Evolutionary conservation across 1,140 invertebrate genomes (phyloP).

Genomic region (Bombus consobrinus): DNA sequence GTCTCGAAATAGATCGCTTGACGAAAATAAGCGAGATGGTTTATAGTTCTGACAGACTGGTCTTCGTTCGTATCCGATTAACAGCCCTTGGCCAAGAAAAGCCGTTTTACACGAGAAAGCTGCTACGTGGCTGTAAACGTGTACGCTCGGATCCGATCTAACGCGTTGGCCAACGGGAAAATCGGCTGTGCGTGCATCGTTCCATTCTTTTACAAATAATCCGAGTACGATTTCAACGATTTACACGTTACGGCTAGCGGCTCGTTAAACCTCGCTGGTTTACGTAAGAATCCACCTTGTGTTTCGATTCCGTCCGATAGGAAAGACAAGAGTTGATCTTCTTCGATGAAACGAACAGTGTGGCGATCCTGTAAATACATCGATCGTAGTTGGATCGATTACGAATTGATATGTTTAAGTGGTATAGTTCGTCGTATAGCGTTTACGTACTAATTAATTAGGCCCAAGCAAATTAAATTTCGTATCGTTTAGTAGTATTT

Average conservation of each 20-base stretch:
- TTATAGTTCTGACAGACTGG: not conserved
- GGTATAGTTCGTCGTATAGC: not conserved
- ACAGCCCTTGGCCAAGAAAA: conserved; percentile 32
- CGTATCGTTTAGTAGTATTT: too few species aligned
- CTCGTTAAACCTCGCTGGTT: conserved; percentile 34
- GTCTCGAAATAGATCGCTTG: not conserved
- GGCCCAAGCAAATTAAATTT: too few species aligned
- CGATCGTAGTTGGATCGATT: not conserved
- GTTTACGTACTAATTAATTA: too few species aligned
- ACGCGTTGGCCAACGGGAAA: not conserved
- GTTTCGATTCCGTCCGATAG: too few species aligned
- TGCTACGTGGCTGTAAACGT: not conserved
- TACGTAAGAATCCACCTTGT: conserved; percentile 22
- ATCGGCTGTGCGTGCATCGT: not conserved
- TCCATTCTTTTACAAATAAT: conserved; percentile 48
- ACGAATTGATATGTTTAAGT: not conserved
- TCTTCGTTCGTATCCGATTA: not conserved
- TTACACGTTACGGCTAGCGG: conserved; percentile 13
- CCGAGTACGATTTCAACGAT: conserved; percentile 22
- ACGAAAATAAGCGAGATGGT: conserved; percentile 24
- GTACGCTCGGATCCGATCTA: not conserved
- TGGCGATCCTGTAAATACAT: not conserved
- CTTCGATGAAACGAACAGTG: not conserved
- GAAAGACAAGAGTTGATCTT: not conserved
- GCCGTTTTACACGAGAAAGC: not conserved